phyloP scores from a whole-genome alignment of 2,797 vertebrate genomes.

The Paguma larvata region DNA sequence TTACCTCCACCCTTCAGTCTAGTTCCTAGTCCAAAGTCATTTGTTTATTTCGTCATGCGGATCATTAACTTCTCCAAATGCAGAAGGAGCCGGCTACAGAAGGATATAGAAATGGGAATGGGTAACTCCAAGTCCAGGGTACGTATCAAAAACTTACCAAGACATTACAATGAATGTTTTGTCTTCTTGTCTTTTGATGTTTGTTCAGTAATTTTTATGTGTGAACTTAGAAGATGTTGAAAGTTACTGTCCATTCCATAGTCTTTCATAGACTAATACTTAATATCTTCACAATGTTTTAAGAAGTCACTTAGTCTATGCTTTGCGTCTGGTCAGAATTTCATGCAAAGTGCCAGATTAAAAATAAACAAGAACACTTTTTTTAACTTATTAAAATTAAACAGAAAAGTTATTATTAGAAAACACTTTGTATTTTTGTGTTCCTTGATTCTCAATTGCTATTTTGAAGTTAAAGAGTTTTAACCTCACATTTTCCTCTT shows the following conservation, averaged over 20 bases:
- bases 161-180: not conserved
- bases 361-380: not conserved
- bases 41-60: conserved; percentile 91
- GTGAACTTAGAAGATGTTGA: conserved; percentile 53
- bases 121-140: conserved; percentile 94
- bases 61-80: conserved; percentile 90
- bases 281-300: not conserved
- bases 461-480: not conserved
- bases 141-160: conserved; percentile 73
- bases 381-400: not conserved
- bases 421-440: not conserved
- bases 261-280: conserved; percentile 63
- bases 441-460: not conserved
- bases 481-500: not conserved
- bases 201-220: not conserved
- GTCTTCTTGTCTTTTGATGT: conserved; percentile 44
- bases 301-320: conserved; percentile 60
- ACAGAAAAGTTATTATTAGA: not conserved
- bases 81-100: conserved; percentile 90
- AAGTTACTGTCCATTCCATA: not conserved
- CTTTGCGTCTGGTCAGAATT: conserved; percentile 34
- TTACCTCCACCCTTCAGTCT: conserved; percentile 98
- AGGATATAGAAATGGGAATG: conserved; percentile 93
- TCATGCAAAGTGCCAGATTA: not conserved
- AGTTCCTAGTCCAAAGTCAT: conserved; percentile 94